Conservation (phyloP, 1,140 invertebrate genomes). For the Lordiphosa stackelbergi region DNA sequence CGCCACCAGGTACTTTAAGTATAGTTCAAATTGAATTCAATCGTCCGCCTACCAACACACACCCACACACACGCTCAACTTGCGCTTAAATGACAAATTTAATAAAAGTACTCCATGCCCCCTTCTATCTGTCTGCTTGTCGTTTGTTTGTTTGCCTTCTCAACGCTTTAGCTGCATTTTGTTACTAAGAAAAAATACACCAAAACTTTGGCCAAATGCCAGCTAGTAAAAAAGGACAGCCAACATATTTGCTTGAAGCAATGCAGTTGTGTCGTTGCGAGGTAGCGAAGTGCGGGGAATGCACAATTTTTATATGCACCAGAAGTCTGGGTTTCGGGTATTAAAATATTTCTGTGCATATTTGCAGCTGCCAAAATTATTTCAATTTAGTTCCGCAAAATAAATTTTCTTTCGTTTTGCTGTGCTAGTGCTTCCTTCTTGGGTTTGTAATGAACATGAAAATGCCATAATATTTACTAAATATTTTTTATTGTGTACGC, state of each 20-base stretch:
- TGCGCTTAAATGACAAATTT: constrained; percentile 68
- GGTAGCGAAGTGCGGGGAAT: constrained; percentile 2
- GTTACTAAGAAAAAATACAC: constrained; percentile 9
- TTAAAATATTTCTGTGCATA: constrained; percentile 70
- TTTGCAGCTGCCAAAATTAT: constrained; percentile 71
- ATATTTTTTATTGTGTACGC: too few species aligned
- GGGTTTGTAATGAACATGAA: constrained; percentile 50
- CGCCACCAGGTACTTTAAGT: not conserved
- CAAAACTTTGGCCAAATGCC: constrained; percentile 55
- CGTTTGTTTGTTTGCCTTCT: constrained; percentile 52
- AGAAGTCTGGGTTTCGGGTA: constrained; percentile 46
- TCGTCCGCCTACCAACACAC: constrained; percentile 5
- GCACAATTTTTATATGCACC: constrained; percentile 52
- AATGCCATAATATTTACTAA: constrained; percentile 53
- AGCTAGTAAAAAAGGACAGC: constrained; percentile 28
- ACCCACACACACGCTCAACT: constrained; percentile 12
- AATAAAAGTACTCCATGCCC: constrained; percentile 59
- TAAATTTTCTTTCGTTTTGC: constrained; percentile 52
- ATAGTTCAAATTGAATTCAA: not conserved
- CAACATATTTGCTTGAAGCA: constrained; percentile 41
- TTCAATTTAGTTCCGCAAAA: constrained; percentile 76
- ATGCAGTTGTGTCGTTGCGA: constrained; percentile 20
- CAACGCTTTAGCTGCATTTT: constrained; percentile 49
- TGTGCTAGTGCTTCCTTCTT: constrained; percentile 16
- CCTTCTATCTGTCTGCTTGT: not conserved